phyloP scores from a whole-genome alignment of 2,113 vertebrate species.

The Nibea coibor region DNA sequence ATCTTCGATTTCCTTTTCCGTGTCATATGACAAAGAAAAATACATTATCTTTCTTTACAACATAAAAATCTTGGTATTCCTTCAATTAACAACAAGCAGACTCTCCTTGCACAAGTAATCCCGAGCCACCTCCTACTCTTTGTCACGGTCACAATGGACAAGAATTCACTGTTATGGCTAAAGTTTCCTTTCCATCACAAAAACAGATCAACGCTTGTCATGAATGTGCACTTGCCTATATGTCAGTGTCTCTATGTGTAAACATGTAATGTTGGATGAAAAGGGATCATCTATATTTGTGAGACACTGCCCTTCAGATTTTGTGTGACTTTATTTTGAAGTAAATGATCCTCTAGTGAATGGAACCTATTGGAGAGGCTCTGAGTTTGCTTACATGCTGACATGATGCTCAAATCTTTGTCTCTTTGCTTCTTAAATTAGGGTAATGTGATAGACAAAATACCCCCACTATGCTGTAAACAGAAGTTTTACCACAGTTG shows the following conservation, averaged over 20 bases:
- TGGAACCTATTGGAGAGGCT: neutral
- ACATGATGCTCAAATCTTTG: too few species aligned
- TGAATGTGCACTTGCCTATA: neutral
- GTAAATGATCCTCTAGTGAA: neutral
- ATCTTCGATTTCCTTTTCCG: constrained; percentile 32
- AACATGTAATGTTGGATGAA: constrained; percentile 32
- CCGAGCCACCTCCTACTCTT: neutral
- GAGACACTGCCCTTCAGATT: constrained; percentile 44
- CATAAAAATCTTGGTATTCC: neutral
- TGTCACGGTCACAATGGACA: constrained; percentile 11
- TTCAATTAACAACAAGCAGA: neutral
- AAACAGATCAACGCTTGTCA: neutral
- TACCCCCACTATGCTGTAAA: neutral
- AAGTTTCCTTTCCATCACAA: neutral
- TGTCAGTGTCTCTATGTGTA: constrained; percentile 1
- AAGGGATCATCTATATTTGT: constrained; percentile 57
- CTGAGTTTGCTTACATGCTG: too few species aligned
- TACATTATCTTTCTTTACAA: neutral
- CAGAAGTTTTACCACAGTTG: constrained; percentile 8
- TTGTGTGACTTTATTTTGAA: constrained; percentile 4
- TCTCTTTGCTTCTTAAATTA: neutral
- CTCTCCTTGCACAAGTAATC: neutral
- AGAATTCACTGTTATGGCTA: neutral
- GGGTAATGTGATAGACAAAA: neutral
- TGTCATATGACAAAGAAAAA: constrained; percentile 29